Percentiles rank a stretch among this genome's conserved stretches.
Evolutionary conservation across 2,113 vertebrate genomes (phyloP).

Genomic region (Tachuris rubrigastra): DNA sequence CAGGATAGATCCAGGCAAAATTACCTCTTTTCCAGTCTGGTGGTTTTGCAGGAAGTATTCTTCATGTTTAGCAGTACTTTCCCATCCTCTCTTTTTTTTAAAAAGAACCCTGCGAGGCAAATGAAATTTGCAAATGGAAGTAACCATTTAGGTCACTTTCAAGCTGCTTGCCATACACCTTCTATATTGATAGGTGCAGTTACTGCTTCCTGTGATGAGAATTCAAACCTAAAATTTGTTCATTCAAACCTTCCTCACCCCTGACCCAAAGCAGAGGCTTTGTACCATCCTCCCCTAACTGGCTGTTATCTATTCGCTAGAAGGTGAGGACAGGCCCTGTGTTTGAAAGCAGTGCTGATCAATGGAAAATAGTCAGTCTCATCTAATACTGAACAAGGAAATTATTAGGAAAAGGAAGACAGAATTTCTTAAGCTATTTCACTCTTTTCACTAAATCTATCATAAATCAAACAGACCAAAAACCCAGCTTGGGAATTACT

Average conservation of each 20-base stretch:
- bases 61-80: not conserved
- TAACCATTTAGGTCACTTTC: not conserved
- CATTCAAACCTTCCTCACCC: not conserved
- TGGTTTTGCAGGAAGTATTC: conserved; percentile 32
- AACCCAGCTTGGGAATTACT: not conserved
- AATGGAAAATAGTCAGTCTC: not conserved
- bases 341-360: not conserved
- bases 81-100: not conserved
- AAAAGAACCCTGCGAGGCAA: not conserved
- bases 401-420: not conserved
- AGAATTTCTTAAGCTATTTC: not conserved
- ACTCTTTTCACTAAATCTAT: not conserved
- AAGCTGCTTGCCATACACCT: not conserved
- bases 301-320: not conserved
- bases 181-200: not conserved
- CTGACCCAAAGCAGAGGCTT: not conserved
- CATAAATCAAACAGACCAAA: conserved; percentile 17
- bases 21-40: conserved; percentile 40
- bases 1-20: conserved; percentile 26
- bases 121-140: not conserved
- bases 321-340: not conserved
- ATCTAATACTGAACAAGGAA: not conserved
- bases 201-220: not conserved
- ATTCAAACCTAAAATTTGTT: not conserved
- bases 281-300: not conserved